These are phyloP conservation scores for Rattus rattus DNA, from an alignment of 2,113 vertebrate species.

Conservation along the genomic window DNA sequence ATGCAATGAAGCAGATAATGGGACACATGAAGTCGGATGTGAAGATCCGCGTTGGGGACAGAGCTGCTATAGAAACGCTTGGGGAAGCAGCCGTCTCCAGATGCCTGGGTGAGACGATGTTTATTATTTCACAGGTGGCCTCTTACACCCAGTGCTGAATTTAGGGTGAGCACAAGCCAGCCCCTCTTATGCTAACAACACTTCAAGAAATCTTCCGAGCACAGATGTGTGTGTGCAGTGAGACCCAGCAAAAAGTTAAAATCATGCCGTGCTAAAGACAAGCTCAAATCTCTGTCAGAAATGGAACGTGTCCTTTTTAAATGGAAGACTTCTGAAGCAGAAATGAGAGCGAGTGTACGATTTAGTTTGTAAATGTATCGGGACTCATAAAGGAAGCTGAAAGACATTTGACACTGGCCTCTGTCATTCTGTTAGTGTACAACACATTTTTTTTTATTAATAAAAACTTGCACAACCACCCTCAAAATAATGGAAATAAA, in stretches of 20 bases:
- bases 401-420: background rate
- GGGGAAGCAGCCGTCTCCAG: slow-evolving; percentile 34
- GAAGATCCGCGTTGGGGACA: slow-evolving; percentile 70
- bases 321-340: slow-evolving; percentile 35
- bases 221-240: background rate
- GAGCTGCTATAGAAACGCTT: slow-evolving; percentile 46
- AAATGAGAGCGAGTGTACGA: background rate
- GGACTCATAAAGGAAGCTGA: background rate
- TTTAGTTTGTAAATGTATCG: background rate
- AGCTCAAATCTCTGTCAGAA: background rate
- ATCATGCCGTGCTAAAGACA: background rate
- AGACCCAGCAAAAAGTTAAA: background rate
- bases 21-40: slow-evolving; percentile 71
- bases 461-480: background rate
- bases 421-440: background rate
- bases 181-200: background rate
- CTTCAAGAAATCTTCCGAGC: background rate
- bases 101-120: slow-evolving; percentile 57
- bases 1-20: slow-evolving; percentile 79
- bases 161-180: slow-evolving; percentile 31
- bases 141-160: slow-evolving; percentile 45
- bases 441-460: background rate
- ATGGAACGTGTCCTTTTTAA: background rate
- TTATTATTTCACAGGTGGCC: slow-evolving; percentile 70
- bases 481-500: background rate